phyloP scores from a whole-genome alignment of 2,888 invertebrate species.

The Drosophila barbarae region DNA sequence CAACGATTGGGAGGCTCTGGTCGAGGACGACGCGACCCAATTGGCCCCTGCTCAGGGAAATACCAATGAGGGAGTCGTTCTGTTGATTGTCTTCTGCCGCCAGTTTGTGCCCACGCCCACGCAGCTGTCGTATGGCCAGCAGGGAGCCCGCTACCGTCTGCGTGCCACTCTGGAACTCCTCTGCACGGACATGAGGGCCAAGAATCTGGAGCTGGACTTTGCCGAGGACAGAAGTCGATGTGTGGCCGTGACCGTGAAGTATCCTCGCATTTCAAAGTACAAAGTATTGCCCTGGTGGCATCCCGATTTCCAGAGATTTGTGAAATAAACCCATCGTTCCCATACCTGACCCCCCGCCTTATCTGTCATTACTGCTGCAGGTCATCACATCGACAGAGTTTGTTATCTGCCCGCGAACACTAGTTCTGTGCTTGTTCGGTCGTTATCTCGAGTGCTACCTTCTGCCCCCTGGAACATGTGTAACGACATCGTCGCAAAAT shows the following conservation, averaged over 20 bases:
- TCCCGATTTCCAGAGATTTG: slow-evolving; percentile 79
- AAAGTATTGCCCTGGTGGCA: slow-evolving; percentile 86
- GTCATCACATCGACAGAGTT: not conserved
- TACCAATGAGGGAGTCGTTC: slow-evolving; percentile 82
- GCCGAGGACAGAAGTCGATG: slow-evolving; percentile 75
- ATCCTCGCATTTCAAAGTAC: slow-evolving; percentile 81
- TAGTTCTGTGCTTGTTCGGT: not conserved
- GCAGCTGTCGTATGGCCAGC: slow-evolving; percentile 60
- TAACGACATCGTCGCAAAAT: slow-evolving; percentile 19
- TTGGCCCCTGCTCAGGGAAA: not conserved
- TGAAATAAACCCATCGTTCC: slow-evolving; percentile 46
- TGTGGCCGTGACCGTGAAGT: slow-evolving; percentile 77
- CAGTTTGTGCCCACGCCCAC: slow-evolving; percentile 72
- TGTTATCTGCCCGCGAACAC: slow-evolving; percentile 14
- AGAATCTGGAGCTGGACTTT: slow-evolving; percentile 82
- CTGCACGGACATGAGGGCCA: slow-evolving; percentile 81
- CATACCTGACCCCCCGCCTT: not conserved
- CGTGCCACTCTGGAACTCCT: slow-evolving; percentile 76
- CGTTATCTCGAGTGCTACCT: slow-evolving; percentile 23
- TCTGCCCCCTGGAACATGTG: slow-evolving; percentile 11
- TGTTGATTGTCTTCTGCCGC: slow-evolving; percentile 79
- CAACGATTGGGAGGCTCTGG: slow-evolving; percentile 74
- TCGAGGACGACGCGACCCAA: slow-evolving; percentile 29
- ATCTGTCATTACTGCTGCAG: slow-evolving; percentile 5
- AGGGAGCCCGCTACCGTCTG: slow-evolving; percentile 61